Conservation (phyloP, 92 coral and sea anemone genomes). For the Micromussa lordhowensis region DNA sequence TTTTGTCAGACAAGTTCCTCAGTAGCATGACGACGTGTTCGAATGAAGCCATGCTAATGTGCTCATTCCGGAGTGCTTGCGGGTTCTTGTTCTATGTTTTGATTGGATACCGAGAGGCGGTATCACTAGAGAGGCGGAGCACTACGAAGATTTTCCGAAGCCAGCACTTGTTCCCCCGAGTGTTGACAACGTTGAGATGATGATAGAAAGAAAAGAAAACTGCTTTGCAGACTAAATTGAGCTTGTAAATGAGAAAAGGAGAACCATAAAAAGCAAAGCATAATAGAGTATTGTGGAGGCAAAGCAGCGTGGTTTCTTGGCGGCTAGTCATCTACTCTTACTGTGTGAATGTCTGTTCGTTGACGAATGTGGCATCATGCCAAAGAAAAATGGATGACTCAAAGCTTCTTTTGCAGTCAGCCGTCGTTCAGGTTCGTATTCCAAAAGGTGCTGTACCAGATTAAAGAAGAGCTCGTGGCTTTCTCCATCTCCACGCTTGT, state of each 20-base stretch:
- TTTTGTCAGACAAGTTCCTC: not conserved
- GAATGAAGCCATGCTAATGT: not conserved
- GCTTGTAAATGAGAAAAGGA: slow-evolving; percentile 6
- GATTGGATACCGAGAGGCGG: not conserved
- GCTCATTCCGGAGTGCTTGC: too few species aligned
- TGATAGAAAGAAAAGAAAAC: too few species aligned
- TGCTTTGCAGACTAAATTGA: not conserved
- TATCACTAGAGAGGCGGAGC: too few species aligned
- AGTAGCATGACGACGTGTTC: not conserved
- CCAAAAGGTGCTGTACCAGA: slow-evolving; percentile 85
- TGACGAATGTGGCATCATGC: slow-evolving; percentile 56
- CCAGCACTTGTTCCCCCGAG: not conserved
- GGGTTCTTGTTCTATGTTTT: not conserved
- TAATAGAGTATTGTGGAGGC: slow-evolving; percentile 7
- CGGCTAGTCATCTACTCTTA: slow-evolving; percentile 91
- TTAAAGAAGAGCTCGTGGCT: slow-evolving; percentile 86
- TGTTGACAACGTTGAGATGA: not conserved
- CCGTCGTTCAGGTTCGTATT: slow-evolving; percentile 85
- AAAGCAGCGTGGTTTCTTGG: not conserved
- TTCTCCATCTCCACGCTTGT: slow-evolving; percentile 78
- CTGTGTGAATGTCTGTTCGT: slow-evolving; percentile 84
- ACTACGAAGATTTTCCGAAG: not conserved
- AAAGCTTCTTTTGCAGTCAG: slow-evolving; percentile 89
- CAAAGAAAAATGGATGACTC: slow-evolving; percentile 87
- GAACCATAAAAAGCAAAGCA: slow-evolving; percentile 13